Evolutionary conservation across 2,113 vertebrate genomes (phyloP), one percentile per base, ranked within the genome.

Genomic region (Clarias magur): DNA sequence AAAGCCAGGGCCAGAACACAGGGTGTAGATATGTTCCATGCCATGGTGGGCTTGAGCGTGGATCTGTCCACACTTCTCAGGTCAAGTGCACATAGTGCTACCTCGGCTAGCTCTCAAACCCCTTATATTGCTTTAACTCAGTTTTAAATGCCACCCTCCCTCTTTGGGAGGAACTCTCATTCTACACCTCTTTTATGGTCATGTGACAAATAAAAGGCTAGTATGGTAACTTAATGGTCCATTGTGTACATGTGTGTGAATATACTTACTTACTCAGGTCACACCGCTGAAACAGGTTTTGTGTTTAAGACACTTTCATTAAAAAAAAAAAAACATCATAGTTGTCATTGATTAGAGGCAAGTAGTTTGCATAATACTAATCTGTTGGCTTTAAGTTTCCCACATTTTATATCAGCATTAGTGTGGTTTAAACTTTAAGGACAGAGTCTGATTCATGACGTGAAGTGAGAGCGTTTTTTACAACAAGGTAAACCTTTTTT

Each of bases 1-100:
- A 94, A 54, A 56, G 59, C 83, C 80, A 94, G 85, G 42, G 88
- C 87, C 30, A 94, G 82, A n/a, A 90, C 81, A 88, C 90, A 93
- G 86, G 91, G 83, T 90, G 88, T 87, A 85, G 91, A 83, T 73
- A 38, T 73, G 42, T 15, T 91, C 93, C 90, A 88, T 83, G 82
- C 85, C 95, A 95, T 95, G 12, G 3, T 92, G 89, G 88, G 23
- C 83, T 67, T 73, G 80, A 57, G 88, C 11, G 42, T 88, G 78
- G 57, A 42, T 89, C 68, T 80, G 25, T 70, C 56, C 67, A 53
- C 70, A 82, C 65, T 78, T 57, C 38, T 76, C 48, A 68, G 76
- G 38, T 85, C 60, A 73, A 78, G 75, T 5, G 23, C 5, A 30
- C 8, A 76, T 53, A 62, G 23, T 88, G 82, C 10, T 70, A 25